A percentile compares a stretch with the other conserved stretches of the same genome.
phyloP scores from a whole-genome alignment of 1,140 invertebrate species.

The Drosophila nigrodunni region DNA sequence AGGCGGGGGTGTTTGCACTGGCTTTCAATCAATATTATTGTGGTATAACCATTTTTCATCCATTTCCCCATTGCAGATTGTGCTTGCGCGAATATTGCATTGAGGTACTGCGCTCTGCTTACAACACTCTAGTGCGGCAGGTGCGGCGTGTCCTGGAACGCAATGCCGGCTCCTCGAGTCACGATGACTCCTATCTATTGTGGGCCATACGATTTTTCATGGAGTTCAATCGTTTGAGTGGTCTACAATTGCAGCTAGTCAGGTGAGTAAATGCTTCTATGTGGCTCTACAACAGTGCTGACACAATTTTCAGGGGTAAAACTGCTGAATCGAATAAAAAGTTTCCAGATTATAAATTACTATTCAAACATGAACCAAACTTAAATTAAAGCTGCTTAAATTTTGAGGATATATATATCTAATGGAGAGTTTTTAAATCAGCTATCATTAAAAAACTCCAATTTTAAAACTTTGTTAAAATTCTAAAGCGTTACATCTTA shows the following conservation, averaged over 20 bases:
- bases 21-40: constrained; percentile 83
- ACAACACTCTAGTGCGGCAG: constrained; percentile 88
- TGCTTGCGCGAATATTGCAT: constrained; percentile 97
- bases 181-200: constrained; percentile 97
- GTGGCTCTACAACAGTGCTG: not conserved
- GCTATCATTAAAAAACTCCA: too few relatives aligned
- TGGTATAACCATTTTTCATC: constrained; percentile 81
- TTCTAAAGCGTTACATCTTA: too few relatives aligned
- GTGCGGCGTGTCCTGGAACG: constrained; percentile 84
- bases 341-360: too few relatives aligned
- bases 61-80: constrained; percentile 85
- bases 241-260: constrained; percentile 94
- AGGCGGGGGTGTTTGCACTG: constrained; percentile 25
- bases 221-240: constrained; percentile 96
- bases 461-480: too few relatives aligned
- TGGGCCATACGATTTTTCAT: constrained; percentile 98
- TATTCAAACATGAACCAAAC: too few relatives aligned
- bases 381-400: too few relatives aligned
- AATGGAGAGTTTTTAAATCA: too few relatives aligned
- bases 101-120: constrained; percentile 95
- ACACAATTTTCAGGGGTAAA: too few relatives aligned
- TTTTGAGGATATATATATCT: too few relatives aligned
- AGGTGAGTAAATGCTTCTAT: constrained; percentile 87
- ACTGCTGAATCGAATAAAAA: not conserved
- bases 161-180: constrained; percentile 84